phyloP scores from a whole-genome alignment of 2,113 vertebrate genomes.

The Picathartes gymnocephalus region DNA sequence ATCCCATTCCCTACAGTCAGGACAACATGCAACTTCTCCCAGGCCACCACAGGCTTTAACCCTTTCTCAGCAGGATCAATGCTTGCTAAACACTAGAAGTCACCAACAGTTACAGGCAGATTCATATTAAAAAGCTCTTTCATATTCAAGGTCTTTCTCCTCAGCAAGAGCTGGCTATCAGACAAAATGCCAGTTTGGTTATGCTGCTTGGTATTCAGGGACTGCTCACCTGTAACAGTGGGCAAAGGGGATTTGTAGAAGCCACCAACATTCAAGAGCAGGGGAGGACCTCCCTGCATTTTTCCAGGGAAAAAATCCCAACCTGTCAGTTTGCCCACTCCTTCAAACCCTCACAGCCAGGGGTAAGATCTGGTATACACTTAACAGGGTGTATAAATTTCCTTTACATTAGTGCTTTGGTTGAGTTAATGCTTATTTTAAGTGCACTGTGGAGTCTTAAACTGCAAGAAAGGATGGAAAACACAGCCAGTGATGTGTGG shows the following conservation, averaged over 20 bases:
- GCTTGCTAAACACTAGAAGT: background rate
- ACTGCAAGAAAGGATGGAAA: background rate
- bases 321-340: background rate
- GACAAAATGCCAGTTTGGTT: background rate
- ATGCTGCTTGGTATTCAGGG: background rate
- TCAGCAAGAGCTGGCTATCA: background rate
- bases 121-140: background rate
- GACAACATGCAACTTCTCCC: background rate
- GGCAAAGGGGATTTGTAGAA: background rate
- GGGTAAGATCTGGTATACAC: background rate
- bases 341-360: background rate
- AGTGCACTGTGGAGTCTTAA: background rate
- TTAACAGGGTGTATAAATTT: background rate
- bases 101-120: background rate
- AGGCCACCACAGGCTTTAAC: background rate
- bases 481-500: accelerated
- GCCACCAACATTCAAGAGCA: background rate
- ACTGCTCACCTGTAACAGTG: background rate
- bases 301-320: background rate
- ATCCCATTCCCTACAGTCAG: background rate
- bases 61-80: background rate
- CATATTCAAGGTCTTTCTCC: background rate
- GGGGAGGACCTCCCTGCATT: background rate
- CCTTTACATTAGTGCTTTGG: background rate
- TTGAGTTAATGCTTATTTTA: background rate